A percentile compares a stretch with the other conserved stretches of the same genome.
Conservation (phyloP, 2,888 invertebrate genomes). For the Dasysyrphus albostriatus region DNA sequence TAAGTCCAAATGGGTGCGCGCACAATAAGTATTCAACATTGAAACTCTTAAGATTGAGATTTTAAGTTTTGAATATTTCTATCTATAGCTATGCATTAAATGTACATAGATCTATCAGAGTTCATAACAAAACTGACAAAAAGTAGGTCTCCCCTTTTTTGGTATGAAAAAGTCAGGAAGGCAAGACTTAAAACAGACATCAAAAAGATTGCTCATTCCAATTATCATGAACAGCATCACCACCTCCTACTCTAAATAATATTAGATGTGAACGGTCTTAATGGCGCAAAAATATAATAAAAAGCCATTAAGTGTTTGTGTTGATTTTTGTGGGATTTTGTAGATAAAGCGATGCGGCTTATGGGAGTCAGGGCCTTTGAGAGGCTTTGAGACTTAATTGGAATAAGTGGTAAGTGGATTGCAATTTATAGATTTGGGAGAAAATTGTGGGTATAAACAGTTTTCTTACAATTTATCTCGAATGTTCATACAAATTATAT, state of each 20-base stretch:
- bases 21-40: slow-evolving; percentile 2
- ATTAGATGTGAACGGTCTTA: neutral
- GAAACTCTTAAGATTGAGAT: slow-evolving; percentile 1
- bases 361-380: slow-evolving; percentile 13
- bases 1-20: slow-evolving; percentile 36
- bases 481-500: neutral
- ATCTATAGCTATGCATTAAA: no score
- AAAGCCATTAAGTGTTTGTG: slow-evolving; percentile 35
- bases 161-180: neutral
- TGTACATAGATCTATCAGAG: neutral
- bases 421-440: slow-evolving; percentile 26
- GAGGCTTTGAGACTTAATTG: slow-evolving; percentile 27
- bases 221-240: slow-evolving; percentile 3
- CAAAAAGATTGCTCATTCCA: slow-evolving; percentile 36
- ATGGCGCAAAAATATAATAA: slow-evolving; percentile 14
- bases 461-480: slow-evolving; percentile 20
- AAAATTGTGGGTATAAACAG: neutral
- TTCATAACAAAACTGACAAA: slow-evolving; percentile 8
- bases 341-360: slow-evolving; percentile 26
- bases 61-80: slow-evolving; percentile 5
- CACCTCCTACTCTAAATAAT: neutral
- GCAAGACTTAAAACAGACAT: neutral
- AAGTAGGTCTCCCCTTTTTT: slow-evolving; percentile 12
- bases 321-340: slow-evolving; percentile 41
- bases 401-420: slow-evolving; percentile 38